Percentiles rank a stretch among this genome's conserved stretches.
These are phyloP conservation scores for Planococcus citri DNA, from an alignment of 1,140 invertebrate genomes.

Conservation along the genomic window DNA sequence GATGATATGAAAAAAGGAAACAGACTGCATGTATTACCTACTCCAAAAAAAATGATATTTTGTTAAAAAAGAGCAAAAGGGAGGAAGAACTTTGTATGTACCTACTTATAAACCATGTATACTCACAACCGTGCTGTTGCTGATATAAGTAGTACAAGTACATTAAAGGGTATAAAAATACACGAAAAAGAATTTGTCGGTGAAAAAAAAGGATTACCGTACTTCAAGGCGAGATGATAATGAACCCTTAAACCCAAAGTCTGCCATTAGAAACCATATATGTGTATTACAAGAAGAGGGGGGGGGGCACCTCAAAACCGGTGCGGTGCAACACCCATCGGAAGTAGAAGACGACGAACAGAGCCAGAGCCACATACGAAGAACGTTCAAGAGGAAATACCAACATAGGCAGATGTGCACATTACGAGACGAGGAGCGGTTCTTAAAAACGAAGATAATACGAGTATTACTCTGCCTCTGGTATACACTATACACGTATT, in stretches of 20 bases:
- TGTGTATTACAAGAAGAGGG: no score
- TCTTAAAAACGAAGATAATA: background rate
- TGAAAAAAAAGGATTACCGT: background rate
- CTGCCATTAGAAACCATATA: background rate
- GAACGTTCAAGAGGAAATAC: background rate
- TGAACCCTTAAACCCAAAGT: background rate
- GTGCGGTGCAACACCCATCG: background rate
- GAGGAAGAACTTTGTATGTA: no score
- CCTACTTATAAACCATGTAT: no score
- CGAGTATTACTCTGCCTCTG: no score
- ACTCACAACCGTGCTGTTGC: no score
- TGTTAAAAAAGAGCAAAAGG: no score
- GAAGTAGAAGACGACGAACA: background rate
- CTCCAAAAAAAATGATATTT: no score
- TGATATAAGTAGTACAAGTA: no score
- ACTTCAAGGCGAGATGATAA: background rate
- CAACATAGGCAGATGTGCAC: background rate
- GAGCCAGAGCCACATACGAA: background rate
- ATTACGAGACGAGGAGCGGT: background rate
- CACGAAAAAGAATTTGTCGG: background rate
- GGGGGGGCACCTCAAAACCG: no score
- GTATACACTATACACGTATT: no score
- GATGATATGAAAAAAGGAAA: no score
- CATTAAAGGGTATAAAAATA: conserved; percentile 1
- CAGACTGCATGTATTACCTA: no score